phyloP scores from a whole-genome alignment of 2,113 vertebrate genomes.

The Rhinichthys klamathensis region DNA sequence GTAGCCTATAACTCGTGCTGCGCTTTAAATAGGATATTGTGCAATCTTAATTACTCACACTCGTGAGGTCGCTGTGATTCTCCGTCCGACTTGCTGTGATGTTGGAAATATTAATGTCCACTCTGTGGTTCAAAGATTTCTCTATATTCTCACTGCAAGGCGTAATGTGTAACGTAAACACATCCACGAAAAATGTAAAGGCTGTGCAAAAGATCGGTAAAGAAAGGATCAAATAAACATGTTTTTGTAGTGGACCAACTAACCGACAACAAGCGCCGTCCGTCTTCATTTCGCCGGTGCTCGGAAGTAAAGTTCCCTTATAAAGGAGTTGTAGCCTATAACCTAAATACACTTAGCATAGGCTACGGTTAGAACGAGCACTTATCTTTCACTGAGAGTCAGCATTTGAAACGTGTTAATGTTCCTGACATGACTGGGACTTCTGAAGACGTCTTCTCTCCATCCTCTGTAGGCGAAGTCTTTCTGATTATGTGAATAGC shows the following conservation, averaged over 20 bases:
- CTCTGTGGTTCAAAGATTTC: neutral
- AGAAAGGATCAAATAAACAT: slow-evolving; percentile 43
- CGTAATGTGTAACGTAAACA: slow-evolving; percentile 43
- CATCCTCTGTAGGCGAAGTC: neutral
- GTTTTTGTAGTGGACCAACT: slow-evolving; percentile 48
- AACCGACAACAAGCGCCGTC: neutral
- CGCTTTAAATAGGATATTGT: neutral
- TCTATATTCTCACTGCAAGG: neutral
- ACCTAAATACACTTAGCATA: neutral
- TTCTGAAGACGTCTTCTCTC: neutral
- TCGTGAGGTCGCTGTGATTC: neutral
- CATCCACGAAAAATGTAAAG: slow-evolving; percentile 55
- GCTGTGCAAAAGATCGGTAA: slow-evolving; percentile 48
- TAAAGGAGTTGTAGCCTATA: neutral
- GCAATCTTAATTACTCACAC: slow-evolving; percentile 29
- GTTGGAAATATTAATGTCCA: slow-evolving; percentile 13
- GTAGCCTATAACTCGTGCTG: neutral
- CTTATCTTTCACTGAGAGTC: neutral
- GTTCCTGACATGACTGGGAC: neutral
- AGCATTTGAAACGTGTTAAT: neutral
- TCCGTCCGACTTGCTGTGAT: neutral
- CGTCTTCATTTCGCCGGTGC: neutral
- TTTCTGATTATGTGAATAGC: neutral
- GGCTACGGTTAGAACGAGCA: neutral
- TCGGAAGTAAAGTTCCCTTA: neutral